Percentiles rank a stretch among this genome's conserved stretches.
These are phyloP conservation scores for Scaptodrosophila lebanonensis DNA, from an alignment of 1,140 invertebrate species.

Conservation along the genomic window DNA sequence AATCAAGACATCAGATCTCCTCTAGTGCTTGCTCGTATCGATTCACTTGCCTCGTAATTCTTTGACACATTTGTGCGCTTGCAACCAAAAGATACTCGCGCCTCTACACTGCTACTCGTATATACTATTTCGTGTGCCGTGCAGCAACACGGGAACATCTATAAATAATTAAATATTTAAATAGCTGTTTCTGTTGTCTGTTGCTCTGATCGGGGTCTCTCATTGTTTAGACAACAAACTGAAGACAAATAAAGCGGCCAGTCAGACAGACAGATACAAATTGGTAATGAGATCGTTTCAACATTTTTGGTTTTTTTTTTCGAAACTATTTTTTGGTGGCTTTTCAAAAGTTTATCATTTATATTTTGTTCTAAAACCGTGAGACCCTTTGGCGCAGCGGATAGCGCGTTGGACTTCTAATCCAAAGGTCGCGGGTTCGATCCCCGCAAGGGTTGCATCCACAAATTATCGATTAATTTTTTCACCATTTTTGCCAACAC, in stretches of 20 bases:
- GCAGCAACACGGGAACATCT: constrained; percentile 4
- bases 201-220: too few species aligned
- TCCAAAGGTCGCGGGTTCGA: constrained; percentile 80
- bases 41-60: too few species aligned
- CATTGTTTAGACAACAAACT: too few species aligned
- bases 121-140: neutral
- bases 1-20: too few species aligned
- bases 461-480: neutral
- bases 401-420: constrained; percentile 80
- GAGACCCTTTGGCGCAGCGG: constrained; percentile 79
- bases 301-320: constrained; percentile 17
- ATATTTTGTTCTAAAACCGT: neutral
- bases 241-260: too few species aligned
- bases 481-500: neutral
- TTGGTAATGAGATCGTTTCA: neutral
- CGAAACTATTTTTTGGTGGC: neutral
- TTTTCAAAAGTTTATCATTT: neutral
- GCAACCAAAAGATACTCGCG: neutral
- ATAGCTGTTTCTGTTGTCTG: constrained; percentile 34
- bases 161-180: constrained; percentile 54
- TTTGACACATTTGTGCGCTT: too few species aligned
- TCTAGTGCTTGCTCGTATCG: too few species aligned
- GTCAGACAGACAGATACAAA: neutral
- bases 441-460: constrained; percentile 79
- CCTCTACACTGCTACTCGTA: neutral